Evolutionary conservation across 2,888 invertebrate species (phyloP), one percentile per base, ranked within the genome.

Genomic region (Eristalis pertinax): DNA sequence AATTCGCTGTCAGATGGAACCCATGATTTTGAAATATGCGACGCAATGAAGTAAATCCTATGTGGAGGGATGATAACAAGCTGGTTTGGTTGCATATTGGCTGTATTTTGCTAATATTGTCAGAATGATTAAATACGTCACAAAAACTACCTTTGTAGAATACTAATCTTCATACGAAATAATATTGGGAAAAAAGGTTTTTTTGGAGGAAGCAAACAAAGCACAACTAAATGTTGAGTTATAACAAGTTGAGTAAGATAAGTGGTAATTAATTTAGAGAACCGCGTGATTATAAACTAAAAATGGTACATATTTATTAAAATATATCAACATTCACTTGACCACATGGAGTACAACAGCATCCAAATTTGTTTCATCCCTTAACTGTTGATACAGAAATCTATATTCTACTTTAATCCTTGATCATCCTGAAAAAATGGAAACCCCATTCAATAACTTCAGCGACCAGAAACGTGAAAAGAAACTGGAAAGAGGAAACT

Each of bases 1-100:
- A 89, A 90, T 89, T 90, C 89, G 84, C 81, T 85, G 89, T 89
- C 84, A 89, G 89, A 79, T 89, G 89, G 90, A 89, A 90, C 89
- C 88, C 88, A 87, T 89, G 89, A 90, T 89, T 90, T 88, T 90
- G 78, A 86, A 82, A 82, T 86, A 86, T 82, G 50, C 74, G 86
- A 81, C 86, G 74, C 74, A 75, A 75, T 56, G 77, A 22, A 43
- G 72, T 41, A 70, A 13, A 1, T 8, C 26, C 32, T 63, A 13
- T 15, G 19, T 22, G 3, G 15, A 60, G 26, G 22, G 19, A 24
- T 63, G 67, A 67, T 78, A 78, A 65, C 50, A 58, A 82, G 70
- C 64, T 78, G 76, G 8, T 32, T 69, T 70, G 65, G 64, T 81
- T 76, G 75, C 60, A 73, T 43, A 15, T 15, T 41, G 15, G 1